Evolutionary conservation across 2,888 invertebrate genomes (phyloP).

Genomic region (Heliconius charithonia): DNA sequence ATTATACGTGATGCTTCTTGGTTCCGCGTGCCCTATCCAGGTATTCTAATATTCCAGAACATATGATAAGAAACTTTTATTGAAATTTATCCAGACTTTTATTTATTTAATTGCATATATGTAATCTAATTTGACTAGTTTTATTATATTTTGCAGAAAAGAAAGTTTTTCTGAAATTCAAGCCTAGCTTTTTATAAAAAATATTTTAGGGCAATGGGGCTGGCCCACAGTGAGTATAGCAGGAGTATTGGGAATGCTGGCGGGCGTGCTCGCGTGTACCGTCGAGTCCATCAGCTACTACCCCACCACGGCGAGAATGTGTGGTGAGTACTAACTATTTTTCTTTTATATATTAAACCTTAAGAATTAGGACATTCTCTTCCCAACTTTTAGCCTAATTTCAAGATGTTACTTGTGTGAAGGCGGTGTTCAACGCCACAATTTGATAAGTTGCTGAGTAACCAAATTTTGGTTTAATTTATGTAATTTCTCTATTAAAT

Average conservation of each 20-base stretch:
- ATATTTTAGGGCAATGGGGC: conserved; percentile 89
- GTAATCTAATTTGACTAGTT: too few species aligned
- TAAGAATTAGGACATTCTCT: too few species aligned
- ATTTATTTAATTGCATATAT: too few species aligned
- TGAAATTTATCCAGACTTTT: too few species aligned
- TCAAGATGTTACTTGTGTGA: background rate
- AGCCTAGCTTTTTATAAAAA: too few species aligned
- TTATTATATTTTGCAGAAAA: too few species aligned
- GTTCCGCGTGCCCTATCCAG: conserved; percentile 92
- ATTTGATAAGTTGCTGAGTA: background rate
- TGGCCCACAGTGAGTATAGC: conserved; percentile 87
- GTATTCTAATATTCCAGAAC: conserved; percentile 56
- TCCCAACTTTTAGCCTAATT: background rate
- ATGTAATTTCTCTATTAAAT: too few species aligned
- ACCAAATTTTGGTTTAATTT: too few species aligned
- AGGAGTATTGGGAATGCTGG: conserved; percentile 90
- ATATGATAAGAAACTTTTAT: too few species aligned
- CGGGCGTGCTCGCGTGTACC: conserved; percentile 90
- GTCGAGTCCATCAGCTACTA: conserved; percentile 95
- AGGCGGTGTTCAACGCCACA: background rate
- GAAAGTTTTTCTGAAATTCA: too few species aligned
- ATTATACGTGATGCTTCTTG: conserved; percentile 89
- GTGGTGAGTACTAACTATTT: conserved; percentile 75
- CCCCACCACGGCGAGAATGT: conserved; percentile 93
- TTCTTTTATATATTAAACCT: too few species aligned